A percentile compares a stretch with the other conserved stretches of the same genome.
Conservation (phyloP, 2,888 invertebrate species). For the Scaptodrosophila latifasciaeformis region DNA sequence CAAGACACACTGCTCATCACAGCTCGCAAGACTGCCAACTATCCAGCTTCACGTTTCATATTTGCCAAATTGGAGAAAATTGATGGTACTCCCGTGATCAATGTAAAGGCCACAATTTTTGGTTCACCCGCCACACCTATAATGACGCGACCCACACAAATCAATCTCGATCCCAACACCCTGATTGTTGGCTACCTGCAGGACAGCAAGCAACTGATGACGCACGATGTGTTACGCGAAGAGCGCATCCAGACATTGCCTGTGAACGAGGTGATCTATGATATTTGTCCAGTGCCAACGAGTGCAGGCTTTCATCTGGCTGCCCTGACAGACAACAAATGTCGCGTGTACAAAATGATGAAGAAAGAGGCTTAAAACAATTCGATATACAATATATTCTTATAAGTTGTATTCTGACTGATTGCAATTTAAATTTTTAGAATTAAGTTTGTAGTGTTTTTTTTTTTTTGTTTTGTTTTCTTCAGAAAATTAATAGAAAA, state of each 20-base stretch:
- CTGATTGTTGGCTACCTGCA: constrained; percentile 86
- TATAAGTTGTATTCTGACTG: too few species aligned
- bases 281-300: constrained; percentile 79
- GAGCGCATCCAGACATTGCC: constrained; percentile 78
- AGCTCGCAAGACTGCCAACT: constrained; percentile 79
- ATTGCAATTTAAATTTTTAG: not conserved
- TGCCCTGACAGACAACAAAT: constrained; percentile 80
- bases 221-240: constrained; percentile 80
- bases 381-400: not conserved
- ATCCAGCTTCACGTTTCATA: constrained; percentile 78
- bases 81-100: constrained; percentile 77
- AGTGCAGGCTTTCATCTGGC: constrained; percentile 77
- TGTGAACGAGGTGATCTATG: constrained; percentile 81
- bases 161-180: constrained; percentile 76
- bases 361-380: constrained; percentile 9
- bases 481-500: not conserved
- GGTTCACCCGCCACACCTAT: constrained; percentile 82
- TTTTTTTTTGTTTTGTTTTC: not conserved
- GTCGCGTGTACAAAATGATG: constrained; percentile 80
- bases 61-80: constrained; percentile 76
- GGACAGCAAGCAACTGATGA: constrained; percentile 79
- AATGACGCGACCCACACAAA: constrained; percentile 77
- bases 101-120: constrained; percentile 79
- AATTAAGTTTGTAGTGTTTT: not conserved
- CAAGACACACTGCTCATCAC: constrained; percentile 83